Percentiles rank a stretch among this genome's conserved stretches.
phyloP scores from a whole-genome alignment of 2,888 invertebrate genomes.

The Mesoligia furuncula region DNA sequence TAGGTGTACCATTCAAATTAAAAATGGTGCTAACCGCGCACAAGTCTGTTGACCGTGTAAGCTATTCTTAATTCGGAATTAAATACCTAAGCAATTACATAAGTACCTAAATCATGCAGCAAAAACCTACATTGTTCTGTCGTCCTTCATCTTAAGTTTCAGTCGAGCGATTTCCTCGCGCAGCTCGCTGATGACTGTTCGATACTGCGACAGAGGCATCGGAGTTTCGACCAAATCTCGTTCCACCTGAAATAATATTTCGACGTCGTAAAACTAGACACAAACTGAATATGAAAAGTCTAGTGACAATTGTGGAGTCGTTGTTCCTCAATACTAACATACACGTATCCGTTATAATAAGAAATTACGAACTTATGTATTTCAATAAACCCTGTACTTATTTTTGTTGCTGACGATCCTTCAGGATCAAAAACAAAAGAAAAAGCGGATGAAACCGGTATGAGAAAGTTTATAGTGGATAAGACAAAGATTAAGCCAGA shows the following conservation, averaged over 20 bases:
- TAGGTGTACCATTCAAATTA: background rate
- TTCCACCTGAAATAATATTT: constrained; percentile 88
- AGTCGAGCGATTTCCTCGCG: constrained; percentile 95
- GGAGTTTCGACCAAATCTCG: constrained; percentile 92
- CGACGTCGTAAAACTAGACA: background rate
- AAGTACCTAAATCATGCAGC: constrained; percentile 1
- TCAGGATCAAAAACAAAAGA: too few relatives aligned
- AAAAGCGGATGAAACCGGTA: too few relatives aligned
- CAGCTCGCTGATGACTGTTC: constrained; percentile 95
- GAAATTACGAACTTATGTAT: too few relatives aligned
- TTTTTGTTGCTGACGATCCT: too few relatives aligned
- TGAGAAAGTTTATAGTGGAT: too few relatives aligned
- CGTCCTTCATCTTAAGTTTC: constrained; percentile 95
- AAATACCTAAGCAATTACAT: constrained; percentile 7
- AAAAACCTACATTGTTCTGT: constrained; percentile 86
- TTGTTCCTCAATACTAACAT: too few relatives aligned
- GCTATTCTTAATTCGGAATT: constrained; percentile 5
- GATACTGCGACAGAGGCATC: constrained; percentile 96
- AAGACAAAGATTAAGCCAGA: too few relatives aligned
- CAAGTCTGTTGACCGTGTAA: background rate
- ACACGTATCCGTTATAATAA: too few relatives aligned
- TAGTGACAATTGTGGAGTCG: too few relatives aligned
- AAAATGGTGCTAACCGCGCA: background rate
- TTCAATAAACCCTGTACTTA: too few relatives aligned
- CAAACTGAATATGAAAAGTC: background rate